Conservation (phyloP, 2,113 vertebrate genomes). For the Zosterops japonicus region DNA sequence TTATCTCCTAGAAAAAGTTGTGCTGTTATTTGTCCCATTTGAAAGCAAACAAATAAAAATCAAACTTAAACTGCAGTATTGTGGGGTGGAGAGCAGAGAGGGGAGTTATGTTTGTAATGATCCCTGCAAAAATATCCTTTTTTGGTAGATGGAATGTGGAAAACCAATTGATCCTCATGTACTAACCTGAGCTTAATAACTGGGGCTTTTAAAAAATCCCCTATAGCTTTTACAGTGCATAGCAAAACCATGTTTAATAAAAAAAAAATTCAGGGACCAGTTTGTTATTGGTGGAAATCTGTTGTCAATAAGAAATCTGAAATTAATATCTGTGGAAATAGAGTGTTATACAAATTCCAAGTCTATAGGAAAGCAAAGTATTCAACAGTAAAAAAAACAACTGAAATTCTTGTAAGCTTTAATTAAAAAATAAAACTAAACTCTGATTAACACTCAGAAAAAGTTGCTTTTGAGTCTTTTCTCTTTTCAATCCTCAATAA, state of each 20-base stretch:
- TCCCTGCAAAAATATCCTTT: background rate
- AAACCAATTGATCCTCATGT: background rate
- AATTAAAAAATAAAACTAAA: background rate
- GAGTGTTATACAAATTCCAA: background rate
- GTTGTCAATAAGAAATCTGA: background rate
- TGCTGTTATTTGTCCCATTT: background rate
- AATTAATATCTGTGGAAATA: background rate
- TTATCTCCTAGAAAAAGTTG: background rate
- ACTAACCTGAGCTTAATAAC: background rate
- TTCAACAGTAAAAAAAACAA: background rate
- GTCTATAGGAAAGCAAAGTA: background rate
- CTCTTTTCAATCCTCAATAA: background rate
- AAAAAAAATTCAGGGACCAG: background rate
- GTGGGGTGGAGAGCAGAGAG: background rate
- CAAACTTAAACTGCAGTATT: background rate
- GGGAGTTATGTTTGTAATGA: background rate
- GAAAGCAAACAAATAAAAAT: background rate
- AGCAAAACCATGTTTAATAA: background rate
- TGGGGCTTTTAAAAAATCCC: background rate
- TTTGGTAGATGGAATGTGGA: background rate
- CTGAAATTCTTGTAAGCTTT: background rate
- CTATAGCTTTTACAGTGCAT: background rate
- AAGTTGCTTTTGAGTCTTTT: background rate
- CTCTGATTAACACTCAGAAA: background rate
- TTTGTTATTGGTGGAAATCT: background rate